Conservation (phyloP, 2,888 invertebrate species). For the Caenorhabditis drosophilae region DNA sequence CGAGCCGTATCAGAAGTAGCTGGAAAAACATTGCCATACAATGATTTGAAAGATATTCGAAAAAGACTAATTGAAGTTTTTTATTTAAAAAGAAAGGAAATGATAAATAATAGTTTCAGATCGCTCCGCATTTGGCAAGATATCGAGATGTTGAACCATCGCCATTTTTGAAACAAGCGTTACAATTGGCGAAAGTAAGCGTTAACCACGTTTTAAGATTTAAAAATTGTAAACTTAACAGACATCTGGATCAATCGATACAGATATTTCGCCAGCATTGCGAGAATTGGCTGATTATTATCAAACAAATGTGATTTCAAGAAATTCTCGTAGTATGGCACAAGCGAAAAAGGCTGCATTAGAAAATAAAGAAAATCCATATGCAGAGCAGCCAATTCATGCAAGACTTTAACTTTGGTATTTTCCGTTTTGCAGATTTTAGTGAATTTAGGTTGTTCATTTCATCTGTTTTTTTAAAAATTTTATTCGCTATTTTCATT, state of each 20-base stretch:
- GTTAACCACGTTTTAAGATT: no score
- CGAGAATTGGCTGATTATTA: conserved; percentile 78
- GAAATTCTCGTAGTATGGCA: conserved; percentile 97
- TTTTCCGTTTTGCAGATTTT: no score
- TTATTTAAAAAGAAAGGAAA: not conserved
- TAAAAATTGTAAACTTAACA: not conserved
- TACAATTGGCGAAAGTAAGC: conserved; percentile 74
- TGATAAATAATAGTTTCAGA: conserved; percentile 33
- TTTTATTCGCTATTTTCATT: no score
- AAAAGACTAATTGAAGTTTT: conserved; percentile 78
- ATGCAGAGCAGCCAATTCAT: conserved; percentile 31
- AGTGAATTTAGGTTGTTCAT: no score
- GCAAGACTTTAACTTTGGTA: conserved; percentile 30
- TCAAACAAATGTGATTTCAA: conserved; percentile 94
- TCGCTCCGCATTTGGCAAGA: conserved; percentile 86
- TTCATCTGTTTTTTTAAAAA: no score
- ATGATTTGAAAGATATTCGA: conserved; percentile 83
- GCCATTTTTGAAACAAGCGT: conserved; percentile 82
- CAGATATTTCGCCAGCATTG: conserved; percentile 47
- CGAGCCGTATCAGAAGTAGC: conserved; percentile 88
- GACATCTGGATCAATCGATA: conserved; percentile 36
- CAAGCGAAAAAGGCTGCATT: conserved; percentile 73
- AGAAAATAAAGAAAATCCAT: conserved; percentile 36
- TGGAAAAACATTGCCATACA: conserved; percentile 82
- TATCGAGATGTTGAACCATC: conserved; percentile 85